These are phyloP conservation scores for Thereva unica DNA, from an alignment of 2,888 invertebrate genomes.

Conservation along the genomic window DNA sequence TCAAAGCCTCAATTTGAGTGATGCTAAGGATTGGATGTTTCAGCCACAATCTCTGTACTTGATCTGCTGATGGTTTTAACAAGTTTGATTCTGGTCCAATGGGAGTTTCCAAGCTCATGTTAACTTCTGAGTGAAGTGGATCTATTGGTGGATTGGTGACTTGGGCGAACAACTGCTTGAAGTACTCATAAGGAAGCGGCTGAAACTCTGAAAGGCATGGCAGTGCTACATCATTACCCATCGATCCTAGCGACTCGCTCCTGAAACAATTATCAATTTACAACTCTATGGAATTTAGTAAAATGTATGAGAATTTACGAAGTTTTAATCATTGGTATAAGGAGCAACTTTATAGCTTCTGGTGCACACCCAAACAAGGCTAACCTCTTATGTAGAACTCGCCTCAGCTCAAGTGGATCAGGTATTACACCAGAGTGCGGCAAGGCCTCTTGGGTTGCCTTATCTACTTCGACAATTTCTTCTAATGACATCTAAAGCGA, in stretches of 20 bases:
- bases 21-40: conserved; percentile 93
- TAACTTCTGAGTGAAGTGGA: conserved; percentile 96
- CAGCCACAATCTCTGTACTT: conserved; percentile 90
- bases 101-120: conserved; percentile 97
- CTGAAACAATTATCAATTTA: conserved; percentile 58
- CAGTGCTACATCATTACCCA: conserved; percentile 98
- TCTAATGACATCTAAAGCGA: conserved; percentile 75
- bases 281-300: not conserved
- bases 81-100: conserved; percentile 97
- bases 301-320: conserved; percentile 65
- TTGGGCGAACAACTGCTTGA: conserved; percentile 98
- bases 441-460: conserved; percentile 48
- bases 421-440: conserved; percentile 43
- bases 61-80: conserved; percentile 82
- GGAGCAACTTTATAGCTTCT: conserved; percentile 90
- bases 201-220: conserved; percentile 96
- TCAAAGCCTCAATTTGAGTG: conserved; percentile 85
- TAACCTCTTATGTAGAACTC: conserved; percentile 79
- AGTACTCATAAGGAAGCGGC: conserved; percentile 94
- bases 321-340: conserved; percentile 94
- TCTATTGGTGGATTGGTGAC: conserved; percentile 99
- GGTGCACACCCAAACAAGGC: conserved; percentile 92
- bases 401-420: conserved; percentile 57
- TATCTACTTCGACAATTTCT: conserved; percentile 71
- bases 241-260: conserved; percentile 97